Evolutionary conservation across 2,113 vertebrate genomes (phyloP).

Genomic region (Lampris megalopsis): DNA sequence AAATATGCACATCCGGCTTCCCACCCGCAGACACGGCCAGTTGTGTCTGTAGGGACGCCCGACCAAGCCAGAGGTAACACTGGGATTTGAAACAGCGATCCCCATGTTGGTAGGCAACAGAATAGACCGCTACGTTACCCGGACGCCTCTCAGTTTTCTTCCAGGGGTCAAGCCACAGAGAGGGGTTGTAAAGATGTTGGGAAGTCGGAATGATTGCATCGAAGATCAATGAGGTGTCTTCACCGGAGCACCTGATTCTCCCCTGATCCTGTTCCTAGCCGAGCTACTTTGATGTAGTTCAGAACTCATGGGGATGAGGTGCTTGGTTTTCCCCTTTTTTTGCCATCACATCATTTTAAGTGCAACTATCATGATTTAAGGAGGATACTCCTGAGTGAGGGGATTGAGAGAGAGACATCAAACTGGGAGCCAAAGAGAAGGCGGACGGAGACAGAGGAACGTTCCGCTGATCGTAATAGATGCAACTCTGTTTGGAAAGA

Average conservation of each 20-base stretch:
- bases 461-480: no score
- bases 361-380: background rate
- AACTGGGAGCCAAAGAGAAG: no score
- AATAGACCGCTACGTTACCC: no score
- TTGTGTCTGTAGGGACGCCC: no score
- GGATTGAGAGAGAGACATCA: no score
- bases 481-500: no score
- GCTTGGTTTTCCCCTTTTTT: background rate
- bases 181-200: background rate
- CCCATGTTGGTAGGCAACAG: no score
- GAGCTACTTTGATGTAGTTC: slow-evolving; percentile 34
- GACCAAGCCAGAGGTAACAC: no score
- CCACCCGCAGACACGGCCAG: no score
- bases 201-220: background rate
- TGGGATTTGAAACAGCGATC: no score
- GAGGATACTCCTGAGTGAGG: background rate
- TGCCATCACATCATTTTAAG: background rate
- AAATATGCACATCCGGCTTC: no score
- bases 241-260: slow-evolving; percentile 41
- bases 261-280: slow-evolving; percentile 37
- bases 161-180: slow-evolving; percentile 13
- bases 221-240: slow-evolving; percentile 57
- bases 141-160: slow-evolving; percentile 6
- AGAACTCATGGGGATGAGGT: background rate
- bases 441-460: no score